Conservation (phyloP, 2,113 vertebrate genomes). For the Forbesichthys agassizii region DNA sequence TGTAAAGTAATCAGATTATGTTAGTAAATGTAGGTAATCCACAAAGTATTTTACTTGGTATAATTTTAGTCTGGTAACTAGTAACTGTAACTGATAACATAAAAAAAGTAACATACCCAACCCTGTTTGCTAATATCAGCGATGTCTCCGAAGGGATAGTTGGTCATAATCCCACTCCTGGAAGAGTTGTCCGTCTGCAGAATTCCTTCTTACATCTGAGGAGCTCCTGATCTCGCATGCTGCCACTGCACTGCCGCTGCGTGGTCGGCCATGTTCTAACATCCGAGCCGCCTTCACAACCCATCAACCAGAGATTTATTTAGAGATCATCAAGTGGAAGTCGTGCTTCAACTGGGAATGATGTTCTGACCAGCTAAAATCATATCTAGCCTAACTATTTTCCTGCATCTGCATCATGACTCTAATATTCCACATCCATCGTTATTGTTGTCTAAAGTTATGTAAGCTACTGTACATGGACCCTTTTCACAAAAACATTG, state of each 20-base stretch:
- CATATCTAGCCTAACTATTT: not conserved
- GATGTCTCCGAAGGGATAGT: conserved; percentile 68
- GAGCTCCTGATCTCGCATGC: conserved; percentile 35
- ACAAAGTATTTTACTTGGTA: too few species aligned
- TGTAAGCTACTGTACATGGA: too few species aligned
- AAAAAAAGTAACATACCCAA: too few species aligned
- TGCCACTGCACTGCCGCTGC: conserved; percentile 54
- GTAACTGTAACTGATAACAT: too few species aligned
- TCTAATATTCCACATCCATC: too few species aligned
- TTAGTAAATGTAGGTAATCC: too few species aligned
- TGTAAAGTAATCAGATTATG: too few species aligned
- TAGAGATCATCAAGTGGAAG: not conserved
- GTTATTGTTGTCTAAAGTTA: too few species aligned
- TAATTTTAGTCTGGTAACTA: too few species aligned
- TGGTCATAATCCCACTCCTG: conserved; percentile 48
- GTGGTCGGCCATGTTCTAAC: conserved; percentile 39
- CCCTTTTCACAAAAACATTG: not conserved
- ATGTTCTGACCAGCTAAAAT: not conserved
- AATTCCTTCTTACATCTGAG: conserved; percentile 58
- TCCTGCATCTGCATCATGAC: not conserved
- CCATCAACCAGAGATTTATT: conserved; percentile 40
- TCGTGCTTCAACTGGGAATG: conserved; percentile 13
- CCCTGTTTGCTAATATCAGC: conserved; percentile 45
- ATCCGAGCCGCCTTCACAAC: conserved; percentile 51
- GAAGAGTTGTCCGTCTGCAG: conserved; percentile 50